Conservation (phyloP, 1,140 invertebrate species). For the Prorops nasuta region DNA sequence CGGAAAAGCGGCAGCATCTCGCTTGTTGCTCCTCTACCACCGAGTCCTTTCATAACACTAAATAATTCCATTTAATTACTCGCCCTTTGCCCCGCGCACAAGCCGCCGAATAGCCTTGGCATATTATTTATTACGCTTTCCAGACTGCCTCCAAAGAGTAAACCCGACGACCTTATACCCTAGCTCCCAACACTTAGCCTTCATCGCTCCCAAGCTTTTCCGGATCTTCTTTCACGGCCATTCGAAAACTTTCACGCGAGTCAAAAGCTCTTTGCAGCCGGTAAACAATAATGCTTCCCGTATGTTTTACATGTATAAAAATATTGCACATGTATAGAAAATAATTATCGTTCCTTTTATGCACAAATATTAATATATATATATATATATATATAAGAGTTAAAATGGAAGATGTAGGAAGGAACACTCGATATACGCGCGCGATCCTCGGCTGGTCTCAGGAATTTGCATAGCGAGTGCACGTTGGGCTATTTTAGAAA, state of each 20-base stretch:
- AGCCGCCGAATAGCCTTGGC: conserved; percentile 22
- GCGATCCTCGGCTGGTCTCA: too few relatives aligned
- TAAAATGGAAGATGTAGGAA: too few relatives aligned
- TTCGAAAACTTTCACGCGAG: conserved; percentile 25
- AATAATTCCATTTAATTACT: conserved; percentile 43
- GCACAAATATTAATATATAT: too few relatives aligned
- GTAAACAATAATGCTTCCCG: neutral
- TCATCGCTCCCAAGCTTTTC: conserved; percentile 4
- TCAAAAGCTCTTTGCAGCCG: neutral
- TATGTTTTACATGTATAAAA: too few relatives aligned
- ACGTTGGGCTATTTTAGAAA: too few relatives aligned
- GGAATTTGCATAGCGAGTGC: too few relatives aligned
- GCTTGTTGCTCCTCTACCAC: conserved; percentile 20
- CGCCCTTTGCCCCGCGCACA: conserved; percentile 18
- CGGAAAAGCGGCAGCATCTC: too few relatives aligned
- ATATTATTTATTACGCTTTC: conserved; percentile 40
- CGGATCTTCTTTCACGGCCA: neutral
- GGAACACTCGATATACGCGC: too few relatives aligned
- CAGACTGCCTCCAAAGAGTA: conserved; percentile 24
- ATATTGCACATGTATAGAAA: too few relatives aligned
- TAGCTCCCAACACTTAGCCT: neutral
- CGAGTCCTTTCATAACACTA: conserved; percentile 30
- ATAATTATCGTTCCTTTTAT: too few relatives aligned
- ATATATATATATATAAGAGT: too few relatives aligned
- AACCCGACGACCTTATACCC: conserved; percentile 14